Percentiles rank a stretch among this genome's conserved stretches.
Conservation (phyloP, 2,888 invertebrate species). For the Dasysyrphus albostriatus region DNA sequence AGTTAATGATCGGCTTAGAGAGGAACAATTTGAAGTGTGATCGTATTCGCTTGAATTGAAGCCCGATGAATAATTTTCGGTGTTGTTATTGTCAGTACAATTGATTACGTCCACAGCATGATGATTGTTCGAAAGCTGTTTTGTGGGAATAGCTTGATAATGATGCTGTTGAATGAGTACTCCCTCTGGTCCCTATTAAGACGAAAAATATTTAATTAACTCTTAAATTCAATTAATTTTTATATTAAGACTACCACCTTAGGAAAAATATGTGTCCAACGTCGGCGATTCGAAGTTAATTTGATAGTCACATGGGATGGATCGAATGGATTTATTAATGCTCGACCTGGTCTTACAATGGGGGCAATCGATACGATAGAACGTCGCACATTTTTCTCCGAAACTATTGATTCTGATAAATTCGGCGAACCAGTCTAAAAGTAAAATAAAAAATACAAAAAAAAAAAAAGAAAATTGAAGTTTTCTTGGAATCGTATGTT, state of each 20-base stretch:
- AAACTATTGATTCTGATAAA: conserved; percentile 82
- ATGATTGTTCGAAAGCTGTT: conserved; percentile 73
- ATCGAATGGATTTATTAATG: conserved; percentile 98
- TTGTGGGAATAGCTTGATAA: conserved; percentile 91
- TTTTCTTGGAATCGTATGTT: neutral
- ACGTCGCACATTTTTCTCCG: conserved; percentile 82
- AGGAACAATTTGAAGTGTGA: conserved; percentile 81
- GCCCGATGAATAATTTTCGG: conserved; percentile 77
- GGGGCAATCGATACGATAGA: conserved; percentile 84
- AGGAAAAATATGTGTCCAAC: conserved; percentile 99
- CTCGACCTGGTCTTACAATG: conserved; percentile 90
- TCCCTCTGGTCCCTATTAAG: conserved; percentile 90
- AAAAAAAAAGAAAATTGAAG: neutral
- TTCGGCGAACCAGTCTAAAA: conserved; percentile 80
- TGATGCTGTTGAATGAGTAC: conserved; percentile 97
- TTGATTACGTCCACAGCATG: conserved; percentile 77
- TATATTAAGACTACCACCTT: too few relatives aligned
- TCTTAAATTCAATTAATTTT: too few relatives aligned
- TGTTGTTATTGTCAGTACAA: conserved; percentile 79
- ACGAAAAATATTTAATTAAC: neutral
- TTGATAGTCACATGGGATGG: conserved; percentile 98
- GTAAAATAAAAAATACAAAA: neutral
- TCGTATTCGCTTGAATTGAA: conserved; percentile 81
- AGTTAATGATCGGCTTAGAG: conserved; percentile 79
- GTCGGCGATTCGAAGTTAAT: conserved; percentile 95